Evolutionary conservation across 2,888 invertebrate species (phyloP), one percentile per base, ranked within the genome.

Genomic region (Notodonta ziczac): DNA sequence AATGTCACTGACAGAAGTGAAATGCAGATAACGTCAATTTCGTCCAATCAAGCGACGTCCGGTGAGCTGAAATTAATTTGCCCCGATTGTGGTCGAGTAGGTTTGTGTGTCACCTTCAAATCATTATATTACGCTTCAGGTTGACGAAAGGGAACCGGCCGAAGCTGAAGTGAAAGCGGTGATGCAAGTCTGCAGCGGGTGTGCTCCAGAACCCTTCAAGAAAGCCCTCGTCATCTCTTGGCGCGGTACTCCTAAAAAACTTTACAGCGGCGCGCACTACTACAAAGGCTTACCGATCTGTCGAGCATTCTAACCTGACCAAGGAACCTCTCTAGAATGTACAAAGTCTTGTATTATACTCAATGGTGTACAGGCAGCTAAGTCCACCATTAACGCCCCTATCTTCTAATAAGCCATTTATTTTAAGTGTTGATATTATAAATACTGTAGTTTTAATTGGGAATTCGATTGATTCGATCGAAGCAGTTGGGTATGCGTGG

Each of bases 141-240:
- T 94, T 57, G 96, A 97, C 64, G 97, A 97, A 76, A 94, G 96
- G 52, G 97, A 97, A 76, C 97, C 97, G 0, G 97, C 97, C 0
- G 97, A 97, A 83, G 97, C 96, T 42, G 97, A 97, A 85, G 97
- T 97, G 0, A 96, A 94, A 73, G 96, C 96, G 10, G 97, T 97
- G 0, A 96, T 97, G 96, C 94, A 96, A 72, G 91, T 97, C 2
- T 97, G 97, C 86, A 95, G 96, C 62, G 96, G 96, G 0, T 97
- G 97, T 76, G 94, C 96, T 24, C 87, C 94, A 0, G 97, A 97
- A 80, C 97, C 97, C 0, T 97, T 97, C 88, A 96, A 95, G 69
- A 97, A 97, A 76, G 97, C 97, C 8, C 91, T 97, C 24, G 94
- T 97, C 4, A 94, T 97, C 46, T 96, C 96, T 8, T 97, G 97